Base-by-base conservation (phyloP, 2,888 invertebrate genomes). In the Andricus curvator region DNA sequence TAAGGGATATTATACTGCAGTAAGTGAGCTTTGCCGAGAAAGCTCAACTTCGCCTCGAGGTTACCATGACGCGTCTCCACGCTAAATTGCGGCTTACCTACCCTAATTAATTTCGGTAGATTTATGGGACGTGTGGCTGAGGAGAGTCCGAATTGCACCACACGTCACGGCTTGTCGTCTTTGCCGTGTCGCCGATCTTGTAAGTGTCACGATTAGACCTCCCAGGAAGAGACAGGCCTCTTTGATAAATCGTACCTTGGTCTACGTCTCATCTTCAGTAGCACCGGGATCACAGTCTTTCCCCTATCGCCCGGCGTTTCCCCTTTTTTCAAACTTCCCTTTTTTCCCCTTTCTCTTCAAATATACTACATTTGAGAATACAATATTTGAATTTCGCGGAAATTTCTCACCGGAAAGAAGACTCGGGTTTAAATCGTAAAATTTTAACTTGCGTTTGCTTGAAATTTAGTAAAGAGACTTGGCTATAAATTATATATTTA, bases 51-150 rank as follows among this genome's bases (percentile, higher is more conserved):
- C 78, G 44, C 74, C 65, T 80, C 68, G 65, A 60, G 74, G 56
- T 78, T 56, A 78, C 66, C 56, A 44, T 33, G 56, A 1, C 33
- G 37, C 74, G 74, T 60, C 56, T 56, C n/a, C 37, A 13, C 33
- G 33, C 56, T 56, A 74, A 74, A 74, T 74, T 74, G 78, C 82
- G 87, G 86, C 87, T 88, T 86, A 87, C 85, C 86, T 85, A 87
- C 80, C 82, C 84, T 87, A 87, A 87, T 87, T 87, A 87, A 87
- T 87, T 87, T 87, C 84, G 80, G 76, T 83, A 86, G 87, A 87
- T 87, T 87, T 87, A 87, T 87, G 74, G 60, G 60, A 60, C 33
- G 33, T 74, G 56, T 33, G 74, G 56, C 56, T 33, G 33, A 60
- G 74, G 13, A 74, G 33, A 74, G 74, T 74, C 74, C 74, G 74